Evolutionary conservation across 2,888 invertebrate genomes (phyloP).

Genomic region (Drosophila monieri): DNA sequence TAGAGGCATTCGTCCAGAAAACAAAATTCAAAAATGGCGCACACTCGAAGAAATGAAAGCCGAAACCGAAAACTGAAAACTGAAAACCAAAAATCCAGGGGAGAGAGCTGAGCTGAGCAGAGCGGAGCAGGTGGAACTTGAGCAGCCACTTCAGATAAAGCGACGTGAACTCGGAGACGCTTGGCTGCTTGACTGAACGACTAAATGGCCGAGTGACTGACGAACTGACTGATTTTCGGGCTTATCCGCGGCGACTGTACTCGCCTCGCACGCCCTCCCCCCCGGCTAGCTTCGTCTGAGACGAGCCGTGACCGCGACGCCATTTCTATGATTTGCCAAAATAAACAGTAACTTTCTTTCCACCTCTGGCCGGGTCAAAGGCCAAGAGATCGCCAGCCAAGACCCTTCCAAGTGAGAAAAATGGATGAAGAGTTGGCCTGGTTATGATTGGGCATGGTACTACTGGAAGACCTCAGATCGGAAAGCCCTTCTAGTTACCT

Average conservation of each 20-base stretch:
- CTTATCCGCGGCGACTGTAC: constrained; percentile 65
- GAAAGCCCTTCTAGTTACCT: too few relatives aligned
- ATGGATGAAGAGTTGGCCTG: too few relatives aligned
- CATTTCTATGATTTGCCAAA: constrained; percentile 74
- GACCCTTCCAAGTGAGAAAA: neutral
- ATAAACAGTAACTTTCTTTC: constrained; percentile 60
- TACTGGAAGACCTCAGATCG: too few relatives aligned
- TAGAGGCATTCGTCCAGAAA: constrained; percentile 77
- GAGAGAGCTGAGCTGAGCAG: constrained; percentile 37
- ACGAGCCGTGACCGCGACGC: constrained; percentile 73
- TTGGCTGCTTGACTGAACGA: constrained; percentile 55
- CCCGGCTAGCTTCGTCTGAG: constrained; percentile 1
- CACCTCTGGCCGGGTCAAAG: constrained; percentile 41
- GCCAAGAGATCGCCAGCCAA: constrained; percentile 48
- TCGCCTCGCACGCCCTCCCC: neutral
- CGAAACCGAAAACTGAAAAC: constrained; percentile 3
- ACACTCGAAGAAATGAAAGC: constrained; percentile 8
- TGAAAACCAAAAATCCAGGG: neutral
- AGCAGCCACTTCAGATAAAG: constrained; percentile 39
- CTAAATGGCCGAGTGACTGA: constrained; percentile 48
- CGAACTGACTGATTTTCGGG: constrained; percentile 45
- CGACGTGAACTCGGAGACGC: constrained; percentile 45
- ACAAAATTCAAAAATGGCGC: constrained; percentile 74
- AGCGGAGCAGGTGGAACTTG: constrained; percentile 70
- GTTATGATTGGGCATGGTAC: too few relatives aligned